A percentile compares a stretch with the other conserved stretches of the same genome.
Conservation (phyloP, 2,888 invertebrate species). For the Isoperla grammatica region DNA sequence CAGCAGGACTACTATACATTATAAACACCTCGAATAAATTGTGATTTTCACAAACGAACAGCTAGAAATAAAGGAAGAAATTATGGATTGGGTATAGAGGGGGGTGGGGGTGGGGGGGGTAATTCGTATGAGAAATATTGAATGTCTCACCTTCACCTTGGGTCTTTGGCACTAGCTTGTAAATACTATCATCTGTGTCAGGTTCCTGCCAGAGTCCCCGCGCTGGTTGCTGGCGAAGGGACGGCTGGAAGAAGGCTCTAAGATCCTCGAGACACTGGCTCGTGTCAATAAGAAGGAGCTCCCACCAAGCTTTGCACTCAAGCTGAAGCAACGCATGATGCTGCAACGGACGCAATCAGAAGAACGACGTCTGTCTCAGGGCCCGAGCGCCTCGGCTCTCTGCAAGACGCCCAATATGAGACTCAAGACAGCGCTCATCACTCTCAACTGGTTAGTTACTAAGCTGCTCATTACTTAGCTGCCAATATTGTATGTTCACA, state of each 20-base stretch:
- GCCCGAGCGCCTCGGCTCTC: constrained; percentile 57
- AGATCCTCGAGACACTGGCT: constrained; percentile 71
- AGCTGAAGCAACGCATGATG: constrained; percentile 61
- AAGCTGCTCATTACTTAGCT: background rate
- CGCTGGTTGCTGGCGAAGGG: constrained; percentile 85
- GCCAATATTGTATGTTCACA: too few relatives aligned
- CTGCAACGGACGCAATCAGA: constrained; percentile 53
- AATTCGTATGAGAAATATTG: too few relatives aligned
- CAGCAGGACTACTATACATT: too few relatives aligned
- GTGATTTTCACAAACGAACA: too few relatives aligned
- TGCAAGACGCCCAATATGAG: constrained; percentile 85
- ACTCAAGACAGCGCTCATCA: constrained; percentile 77
- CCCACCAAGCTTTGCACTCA: constrained; percentile 64
- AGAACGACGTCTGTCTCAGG: constrained; percentile 44
- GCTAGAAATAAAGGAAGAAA: too few relatives aligned
- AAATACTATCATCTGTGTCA: too few relatives aligned
- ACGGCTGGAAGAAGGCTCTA: constrained; percentile 72
- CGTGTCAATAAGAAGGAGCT: constrained; percentile 69
- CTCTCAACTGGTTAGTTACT: constrained; percentile 64
- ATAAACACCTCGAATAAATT: too few relatives aligned
- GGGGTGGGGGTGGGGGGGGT: too few relatives aligned
- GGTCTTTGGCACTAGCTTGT: too few relatives aligned
- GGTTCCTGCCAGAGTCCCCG: constrained; percentile 84
- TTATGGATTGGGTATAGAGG: too few relatives aligned
- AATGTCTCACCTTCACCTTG: too few relatives aligned